phyloP scores from a whole-genome alignment of 2,888 invertebrate species.

The Morpho achilles region DNA sequence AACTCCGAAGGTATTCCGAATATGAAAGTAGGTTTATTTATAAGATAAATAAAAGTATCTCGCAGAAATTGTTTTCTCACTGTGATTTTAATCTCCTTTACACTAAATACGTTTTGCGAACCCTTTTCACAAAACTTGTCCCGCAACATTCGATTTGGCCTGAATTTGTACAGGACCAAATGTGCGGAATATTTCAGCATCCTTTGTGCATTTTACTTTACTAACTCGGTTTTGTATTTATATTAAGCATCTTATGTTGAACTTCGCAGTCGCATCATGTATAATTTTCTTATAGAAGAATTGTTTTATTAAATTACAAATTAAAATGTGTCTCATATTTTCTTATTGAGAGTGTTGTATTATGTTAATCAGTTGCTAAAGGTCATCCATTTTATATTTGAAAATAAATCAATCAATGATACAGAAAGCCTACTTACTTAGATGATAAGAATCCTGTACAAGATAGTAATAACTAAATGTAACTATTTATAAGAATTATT shows the following conservation, averaged over 20 bases:
- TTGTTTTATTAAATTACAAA: too few species aligned
- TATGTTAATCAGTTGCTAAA: too few species aligned
- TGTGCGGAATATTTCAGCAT: conserved; percentile 64
- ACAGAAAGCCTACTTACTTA: too few species aligned
- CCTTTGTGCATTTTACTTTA: conserved; percentile 68
- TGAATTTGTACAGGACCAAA: conserved; percentile 68
- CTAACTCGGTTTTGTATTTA: conserved; percentile 59
- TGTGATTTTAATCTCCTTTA: conserved; percentile 64
- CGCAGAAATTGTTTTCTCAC: conserved; percentile 32
- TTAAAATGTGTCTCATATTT: too few species aligned
- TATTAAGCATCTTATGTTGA: conserved; percentile 56
- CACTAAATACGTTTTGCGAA: conserved; percentile 54
- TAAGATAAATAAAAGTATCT: conserved; percentile 23
- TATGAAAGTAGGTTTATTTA: conserved; percentile 16
- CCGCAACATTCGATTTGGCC: conserved; percentile 68
- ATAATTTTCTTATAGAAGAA: background rate
- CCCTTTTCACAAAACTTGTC: conserved; percentile 71
- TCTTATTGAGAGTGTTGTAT: too few species aligned
- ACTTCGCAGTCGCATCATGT: conserved; percentile 25
- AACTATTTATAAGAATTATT: too few species aligned
- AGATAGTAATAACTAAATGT: too few species aligned
- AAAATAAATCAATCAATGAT: too few species aligned
- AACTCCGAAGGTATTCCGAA: background rate
- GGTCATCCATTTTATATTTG: too few species aligned
- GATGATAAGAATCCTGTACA: too few species aligned